Evolutionary conservation across 2,888 invertebrate species (phyloP).

Genomic region (Sphaerolaimus hirsutus): DNA sequence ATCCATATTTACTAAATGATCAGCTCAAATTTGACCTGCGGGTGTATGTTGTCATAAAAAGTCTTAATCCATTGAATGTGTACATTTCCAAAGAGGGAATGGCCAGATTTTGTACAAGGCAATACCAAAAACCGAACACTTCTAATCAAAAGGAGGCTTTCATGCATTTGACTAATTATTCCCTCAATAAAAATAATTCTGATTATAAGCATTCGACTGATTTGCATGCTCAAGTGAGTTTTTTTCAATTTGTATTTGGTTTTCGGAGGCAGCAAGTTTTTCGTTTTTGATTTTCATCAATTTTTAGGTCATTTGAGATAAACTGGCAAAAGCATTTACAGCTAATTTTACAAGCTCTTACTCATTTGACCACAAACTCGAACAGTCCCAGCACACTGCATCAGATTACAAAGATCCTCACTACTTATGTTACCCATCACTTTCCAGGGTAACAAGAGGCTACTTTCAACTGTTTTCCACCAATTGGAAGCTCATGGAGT

Average conservation of each 20-base stretch:
- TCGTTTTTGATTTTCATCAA: too few relatives aligned
- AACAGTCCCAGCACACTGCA: too few relatives aligned
- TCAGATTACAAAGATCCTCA: too few relatives aligned
- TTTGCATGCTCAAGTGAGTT: not conserved
- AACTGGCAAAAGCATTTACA: not conserved
- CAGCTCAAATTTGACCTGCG: conserved; percentile 31
- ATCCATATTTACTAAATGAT: conserved; percentile 20
- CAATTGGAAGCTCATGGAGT: conserved; percentile 24
- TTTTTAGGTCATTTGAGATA: not conserved
- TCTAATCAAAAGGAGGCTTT: conserved; percentile 29
- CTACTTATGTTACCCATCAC: too few relatives aligned
- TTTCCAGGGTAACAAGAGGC: conserved; percentile 28
- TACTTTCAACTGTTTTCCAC: conserved; percentile 29
- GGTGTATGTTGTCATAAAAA: conserved; percentile 29
- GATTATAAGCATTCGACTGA: conserved; percentile 24
- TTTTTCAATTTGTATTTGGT: too few relatives aligned
- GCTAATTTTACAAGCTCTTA: too few relatives aligned
- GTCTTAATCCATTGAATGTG: conserved; percentile 28
- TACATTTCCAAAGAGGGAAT: conserved; percentile 26
- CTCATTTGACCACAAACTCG: too few relatives aligned
- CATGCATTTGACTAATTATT: conserved; percentile 34
- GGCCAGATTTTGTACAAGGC: conserved; percentile 31
- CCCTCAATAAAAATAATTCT: conserved; percentile 29
- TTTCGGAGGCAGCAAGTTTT: too few relatives aligned
- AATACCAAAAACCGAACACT: conserved; percentile 28